Conservation (phyloP, 2,113 vertebrate species). For the Thryonomys swinderianus region DNA sequence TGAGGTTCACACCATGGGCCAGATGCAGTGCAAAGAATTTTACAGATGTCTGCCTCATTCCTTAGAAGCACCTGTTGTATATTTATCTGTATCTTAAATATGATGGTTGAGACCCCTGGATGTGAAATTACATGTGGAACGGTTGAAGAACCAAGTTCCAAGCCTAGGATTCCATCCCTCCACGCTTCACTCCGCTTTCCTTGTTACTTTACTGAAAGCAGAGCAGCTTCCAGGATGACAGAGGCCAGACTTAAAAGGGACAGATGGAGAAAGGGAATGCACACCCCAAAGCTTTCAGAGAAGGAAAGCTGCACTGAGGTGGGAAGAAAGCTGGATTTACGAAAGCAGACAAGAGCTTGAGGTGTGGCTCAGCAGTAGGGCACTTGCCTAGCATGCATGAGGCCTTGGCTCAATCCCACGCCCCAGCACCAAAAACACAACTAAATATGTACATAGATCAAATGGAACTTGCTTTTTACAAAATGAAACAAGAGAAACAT, state of each 20-base stretch:
- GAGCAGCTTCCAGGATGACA: background rate
- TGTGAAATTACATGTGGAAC: background rate
- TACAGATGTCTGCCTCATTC: background rate
- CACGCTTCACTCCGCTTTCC: background rate
- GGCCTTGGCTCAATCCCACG: no score
- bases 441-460: background rate
- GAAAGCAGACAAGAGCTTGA: background rate
- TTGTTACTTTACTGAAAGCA: background rate
- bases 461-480: constrained; percentile 1
- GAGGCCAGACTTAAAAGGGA: background rate
- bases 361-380: background rate
- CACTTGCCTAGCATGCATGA: background rate
- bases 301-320: background rate
- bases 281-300: background rate
- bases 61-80: background rate
- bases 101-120: background rate
- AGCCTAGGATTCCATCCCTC: background rate
- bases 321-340: background rate
- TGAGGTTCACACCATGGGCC: background rate
- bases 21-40: background rate
- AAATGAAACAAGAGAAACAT: background rate
- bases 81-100: background rate
- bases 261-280: background rate
- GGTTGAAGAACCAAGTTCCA: background rate
- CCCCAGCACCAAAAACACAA: background rate